Evolutionary conservation across 2,888 invertebrate species (phyloP).

Genomic region (Scaptomyza tumidula): DNA sequence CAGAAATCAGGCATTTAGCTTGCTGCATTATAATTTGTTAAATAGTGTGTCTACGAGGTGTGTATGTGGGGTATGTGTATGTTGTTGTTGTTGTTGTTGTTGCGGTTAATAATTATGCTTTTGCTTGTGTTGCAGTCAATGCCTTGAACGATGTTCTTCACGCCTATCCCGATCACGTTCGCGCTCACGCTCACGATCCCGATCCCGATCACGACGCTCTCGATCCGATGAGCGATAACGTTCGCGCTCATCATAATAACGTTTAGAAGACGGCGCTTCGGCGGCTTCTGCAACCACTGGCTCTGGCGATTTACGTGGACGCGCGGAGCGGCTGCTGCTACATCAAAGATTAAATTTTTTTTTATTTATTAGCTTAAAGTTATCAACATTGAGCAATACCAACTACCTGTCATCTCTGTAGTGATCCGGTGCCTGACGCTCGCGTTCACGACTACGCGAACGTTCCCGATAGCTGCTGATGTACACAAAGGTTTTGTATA

Average conservation of each 20-base stretch:
- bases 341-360: constrained; percentile 19
- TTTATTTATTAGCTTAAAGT: constrained; percentile 22
- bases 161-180: constrained; percentile 88
- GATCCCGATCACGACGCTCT: constrained; percentile 88
- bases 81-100: constrained; percentile 28
- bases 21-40: constrained; percentile 62
- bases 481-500: background rate
- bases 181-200: constrained; percentile 88
- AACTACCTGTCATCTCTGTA: constrained; percentile 84
- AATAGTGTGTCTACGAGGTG: constrained; percentile 61
- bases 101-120: constrained; percentile 47
- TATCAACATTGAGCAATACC: background rate
- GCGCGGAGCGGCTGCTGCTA: constrained; percentile 84
- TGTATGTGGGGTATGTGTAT: constrained; percentile 45
- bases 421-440: constrained; percentile 83
- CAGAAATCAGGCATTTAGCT: constrained; percentile 54
- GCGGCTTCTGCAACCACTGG: constrained; percentile 84
- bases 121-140: constrained; percentile 83
- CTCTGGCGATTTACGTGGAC: constrained; percentile 86
- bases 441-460: constrained; percentile 91
- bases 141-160: constrained; percentile 90
- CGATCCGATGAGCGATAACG: constrained; percentile 90
- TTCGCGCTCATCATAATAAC: constrained; percentile 95
- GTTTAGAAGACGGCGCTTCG: constrained; percentile 84
- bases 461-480: constrained; percentile 85